Evolutionary conservation across 1,140 invertebrate genomes (phyloP).

Genomic region (Rhagoletis zephyria): DNA sequence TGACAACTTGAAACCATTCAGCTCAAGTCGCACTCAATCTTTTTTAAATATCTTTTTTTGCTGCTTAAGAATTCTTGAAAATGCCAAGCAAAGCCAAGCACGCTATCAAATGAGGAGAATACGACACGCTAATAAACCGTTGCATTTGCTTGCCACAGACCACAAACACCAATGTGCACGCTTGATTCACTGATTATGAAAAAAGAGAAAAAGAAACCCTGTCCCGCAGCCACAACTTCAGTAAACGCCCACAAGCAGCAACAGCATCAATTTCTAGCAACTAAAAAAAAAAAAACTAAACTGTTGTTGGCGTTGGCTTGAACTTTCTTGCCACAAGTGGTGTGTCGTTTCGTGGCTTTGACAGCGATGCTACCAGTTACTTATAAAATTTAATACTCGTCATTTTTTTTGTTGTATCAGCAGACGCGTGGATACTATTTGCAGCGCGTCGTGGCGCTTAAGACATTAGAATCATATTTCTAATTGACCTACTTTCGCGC

Average conservation of each 20-base stretch:
- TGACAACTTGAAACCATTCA: too few species aligned
- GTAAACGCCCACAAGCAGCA: conserved; percentile 10
- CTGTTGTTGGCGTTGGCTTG: background rate
- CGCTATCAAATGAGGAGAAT: background rate
- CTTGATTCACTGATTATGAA: background rate
- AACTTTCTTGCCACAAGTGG: conserved; percentile 34
- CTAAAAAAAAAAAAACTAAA: background rate
- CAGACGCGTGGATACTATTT: background rate
- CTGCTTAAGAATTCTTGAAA: background rate
- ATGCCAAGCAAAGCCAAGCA: background rate
- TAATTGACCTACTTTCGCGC: conserved; percentile 39
- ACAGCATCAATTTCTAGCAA: conserved; percentile 21
- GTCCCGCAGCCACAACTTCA: background rate
- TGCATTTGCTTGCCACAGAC: background rate
- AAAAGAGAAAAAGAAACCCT: background rate
- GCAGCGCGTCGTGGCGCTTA: conserved; percentile 20
- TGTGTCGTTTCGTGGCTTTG: background rate
- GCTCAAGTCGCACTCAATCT: too few species aligned
- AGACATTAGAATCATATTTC: conserved; percentile 44
- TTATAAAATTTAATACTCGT: background rate
- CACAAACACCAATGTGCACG: background rate
- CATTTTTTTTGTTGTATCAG: background rate
- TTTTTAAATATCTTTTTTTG: background rate
- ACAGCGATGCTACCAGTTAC: background rate
- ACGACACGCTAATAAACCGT: conserved; percentile 13